Base-by-base conservation (phyloP, 2,888 invertebrate genomes). In the Thymelicus sylvestris region DNA sequence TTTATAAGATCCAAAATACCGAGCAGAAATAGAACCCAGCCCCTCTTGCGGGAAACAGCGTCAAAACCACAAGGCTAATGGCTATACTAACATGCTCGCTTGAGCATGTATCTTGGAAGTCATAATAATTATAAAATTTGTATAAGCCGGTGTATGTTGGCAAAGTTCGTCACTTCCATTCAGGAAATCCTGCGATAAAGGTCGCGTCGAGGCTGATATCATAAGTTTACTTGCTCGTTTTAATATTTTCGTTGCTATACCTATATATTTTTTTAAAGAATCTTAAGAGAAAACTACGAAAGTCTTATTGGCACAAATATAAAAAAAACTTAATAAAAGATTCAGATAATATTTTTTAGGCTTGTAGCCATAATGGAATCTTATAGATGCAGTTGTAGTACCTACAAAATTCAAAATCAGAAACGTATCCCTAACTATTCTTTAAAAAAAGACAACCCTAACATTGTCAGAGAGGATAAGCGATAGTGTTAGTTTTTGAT, bases 151-250 rank as follows among this genome's bases (percentile, higher is more conserved):
- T 31, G 64, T 55, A 39, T 41, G 65, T 52, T 52, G 39, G 65
- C 19, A 65, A 65, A 52, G 64, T 38, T 64, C 64, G 41, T 69
- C 64, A 69, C 38, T 69, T 69, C 64, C 64, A 69, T 50, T 69
- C 69, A 44, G 69, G 69, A 69, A 64, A 69, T 69, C 64, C 69
- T 69, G 64, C 48, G 64, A 38, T 38, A 69, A 64, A 69, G 69
- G 69, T 59, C 69, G 48, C 19, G 24, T 24, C 69, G 24, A 69
- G 69, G 69, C 41, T 69, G 24, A 39, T 39, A 48, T 63, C 57
- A 48, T 41, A 47, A 24, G 2, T 7, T 8, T 48, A 19, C 48
- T 38, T 13, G n/a, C 5, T 57, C 12, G 31, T 57, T 57, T 57
- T 57, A 31, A 57, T 13, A 57, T 57, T 31, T 24, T 57, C 13